These are phyloP conservation scores for Numenius phaeopus DNA, from an alignment of 2,797 vertebrate species.

Conservation along the genomic window DNA sequence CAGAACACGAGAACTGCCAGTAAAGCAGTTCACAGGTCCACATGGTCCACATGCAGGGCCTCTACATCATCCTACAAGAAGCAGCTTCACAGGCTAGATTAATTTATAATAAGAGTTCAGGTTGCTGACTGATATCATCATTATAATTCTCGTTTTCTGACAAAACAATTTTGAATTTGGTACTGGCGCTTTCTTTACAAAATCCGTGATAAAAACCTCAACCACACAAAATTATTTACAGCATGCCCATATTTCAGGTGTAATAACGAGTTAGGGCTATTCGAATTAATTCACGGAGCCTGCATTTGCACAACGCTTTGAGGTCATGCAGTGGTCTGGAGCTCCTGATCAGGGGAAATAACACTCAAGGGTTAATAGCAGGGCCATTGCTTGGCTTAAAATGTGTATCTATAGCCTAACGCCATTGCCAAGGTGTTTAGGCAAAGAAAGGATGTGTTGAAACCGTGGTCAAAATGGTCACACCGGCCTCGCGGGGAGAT, in stretches of 20 bases:
- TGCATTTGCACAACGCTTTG: not conserved
- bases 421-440: no score
- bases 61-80: not conserved
- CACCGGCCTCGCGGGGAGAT: no score
- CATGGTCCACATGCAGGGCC: rapidly evolving
- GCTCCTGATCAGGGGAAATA: no score
- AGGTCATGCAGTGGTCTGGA: not conserved
- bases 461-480: no score
- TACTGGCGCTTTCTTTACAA: not conserved
- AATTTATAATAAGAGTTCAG: not conserved
- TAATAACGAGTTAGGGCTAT: not conserved
- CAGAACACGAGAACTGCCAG: not conserved
- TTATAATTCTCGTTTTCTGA: not conserved
- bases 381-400: no score
- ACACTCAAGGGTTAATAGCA: no score
- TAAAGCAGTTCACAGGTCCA: not conserved
- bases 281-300: not conserved
- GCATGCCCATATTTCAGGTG: not conserved
- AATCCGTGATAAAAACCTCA: not conserved
- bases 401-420: no score
- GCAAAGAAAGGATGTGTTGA: no score
- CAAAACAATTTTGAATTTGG: not conserved
- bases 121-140: not conserved
- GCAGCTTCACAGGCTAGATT: rapidly evolving
- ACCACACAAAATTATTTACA: not conserved